These are phyloP conservation scores for Ochlodes sylvanus DNA, from an alignment of 2,888 invertebrate species.

Conservation along the genomic window DNA sequence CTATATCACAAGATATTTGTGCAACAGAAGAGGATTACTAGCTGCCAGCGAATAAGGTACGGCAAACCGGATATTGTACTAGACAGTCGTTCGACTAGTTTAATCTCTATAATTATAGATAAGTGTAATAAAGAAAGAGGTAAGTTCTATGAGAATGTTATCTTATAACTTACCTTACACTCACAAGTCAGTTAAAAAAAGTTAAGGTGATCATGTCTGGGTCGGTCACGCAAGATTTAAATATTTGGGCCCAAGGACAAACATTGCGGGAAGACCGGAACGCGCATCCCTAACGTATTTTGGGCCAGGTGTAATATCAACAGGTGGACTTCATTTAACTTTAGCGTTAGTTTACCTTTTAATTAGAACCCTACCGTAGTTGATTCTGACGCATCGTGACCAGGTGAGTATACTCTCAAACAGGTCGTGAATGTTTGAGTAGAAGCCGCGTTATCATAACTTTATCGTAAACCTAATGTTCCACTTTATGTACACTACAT, in stretches of 20 bases:
- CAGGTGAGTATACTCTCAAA: conserved; percentile 10
- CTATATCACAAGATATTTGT: conserved; percentile 62
- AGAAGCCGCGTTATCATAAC: conserved; percentile 21
- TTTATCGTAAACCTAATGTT: background rate
- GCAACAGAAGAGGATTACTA: conserved; percentile 69
- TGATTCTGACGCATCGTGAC: conserved; percentile 5
- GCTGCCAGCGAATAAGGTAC: conserved; percentile 77
- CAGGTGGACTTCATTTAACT: conserved; percentile 65
- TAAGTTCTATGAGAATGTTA: conserved; percentile 49
- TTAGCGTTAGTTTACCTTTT: conserved; percentile 38
- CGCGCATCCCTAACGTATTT: conserved; percentile 54
- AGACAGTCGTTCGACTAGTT: conserved; percentile 74
- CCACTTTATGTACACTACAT: background rate
- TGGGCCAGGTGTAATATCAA: conserved; percentile 71
- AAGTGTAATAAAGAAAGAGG: conserved; percentile 45
- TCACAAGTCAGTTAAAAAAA: conserved; percentile 41
- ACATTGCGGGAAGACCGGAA: conserved; percentile 57
- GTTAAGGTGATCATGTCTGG: conserved; percentile 51
- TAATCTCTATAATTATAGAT: conserved; percentile 59
- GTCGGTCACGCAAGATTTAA: conserved; percentile 66
- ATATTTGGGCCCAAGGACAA: conserved; percentile 70
- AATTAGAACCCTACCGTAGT: conserved; percentile 48
- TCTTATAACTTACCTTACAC: too few species aligned
- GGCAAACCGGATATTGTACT: conserved; percentile 78
- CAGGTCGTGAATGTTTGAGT: conserved; percentile 22